Evolutionary conservation across 53 echinoderm and acorn worm species (phyloP).

Genomic region (Luidia sarsii): DNA sequence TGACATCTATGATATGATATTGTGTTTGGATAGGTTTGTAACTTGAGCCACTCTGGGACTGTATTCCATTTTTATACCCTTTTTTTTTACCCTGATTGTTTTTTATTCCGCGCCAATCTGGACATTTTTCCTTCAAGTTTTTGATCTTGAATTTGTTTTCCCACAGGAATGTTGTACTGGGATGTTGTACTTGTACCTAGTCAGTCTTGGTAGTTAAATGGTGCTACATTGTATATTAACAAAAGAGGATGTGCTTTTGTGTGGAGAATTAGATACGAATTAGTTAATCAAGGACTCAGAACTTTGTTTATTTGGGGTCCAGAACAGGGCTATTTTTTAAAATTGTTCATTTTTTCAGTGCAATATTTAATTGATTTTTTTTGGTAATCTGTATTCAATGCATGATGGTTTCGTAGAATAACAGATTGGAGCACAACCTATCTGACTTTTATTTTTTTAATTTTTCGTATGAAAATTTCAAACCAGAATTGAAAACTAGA

Average conservation of each 20-base stretch:
- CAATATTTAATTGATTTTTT: conserved; percentile 68
- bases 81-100: conserved; percentile 30
- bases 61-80: conserved; percentile 67
- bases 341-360: conserved; percentile 49
- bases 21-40: conserved; percentile 51
- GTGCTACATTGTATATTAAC: conserved; percentile 60
- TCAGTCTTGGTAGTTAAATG: conserved; percentile 48
- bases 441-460: conserved; percentile 49
- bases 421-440: conserved; percentile 19
- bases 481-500: conserved; percentile 20
- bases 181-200: conserved; percentile 49
- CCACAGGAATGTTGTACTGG: conserved; percentile 55
- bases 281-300: conserved; percentile 40
- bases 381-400: conserved; percentile 57
- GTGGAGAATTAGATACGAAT: conserved; percentile 45
- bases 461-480: conserved; percentile 35
- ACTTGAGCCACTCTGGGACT: conserved; percentile 40
- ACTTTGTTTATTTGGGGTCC: conserved; percentile 29
- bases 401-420: conserved; percentile 33
- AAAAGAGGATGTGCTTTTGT: conserved; percentile 50
- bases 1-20: background rate
- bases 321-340: conserved; percentile 15
- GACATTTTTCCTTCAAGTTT: conserved; percentile 23
- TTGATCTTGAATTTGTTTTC: conserved; percentile 17
- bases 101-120: conserved; percentile 17